phyloP scores from a whole-genome alignment of 2,888 invertebrate genomes.

The Celastrina argiolus region DNA sequence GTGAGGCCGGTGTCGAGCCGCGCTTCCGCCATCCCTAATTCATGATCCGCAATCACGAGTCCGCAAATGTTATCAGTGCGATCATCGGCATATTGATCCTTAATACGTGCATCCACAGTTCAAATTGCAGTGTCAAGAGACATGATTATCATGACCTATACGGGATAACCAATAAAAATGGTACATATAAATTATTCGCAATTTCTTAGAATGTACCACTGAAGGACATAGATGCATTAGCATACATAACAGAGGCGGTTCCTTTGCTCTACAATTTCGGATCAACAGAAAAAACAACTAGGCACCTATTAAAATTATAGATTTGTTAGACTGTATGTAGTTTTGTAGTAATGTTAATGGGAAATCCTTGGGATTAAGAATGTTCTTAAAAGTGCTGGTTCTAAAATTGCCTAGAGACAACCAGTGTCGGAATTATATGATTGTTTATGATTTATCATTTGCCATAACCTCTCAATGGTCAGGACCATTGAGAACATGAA shows the following conservation, averaged over 20 bases:
- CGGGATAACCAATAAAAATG: background rate
- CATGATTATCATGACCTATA: conserved; percentile 10
- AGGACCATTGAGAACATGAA: too few relatives aligned
- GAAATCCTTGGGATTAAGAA: too few relatives aligned
- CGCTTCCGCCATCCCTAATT: conserved; percentile 38
- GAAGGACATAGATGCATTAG: background rate
- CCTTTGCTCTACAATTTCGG: too few relatives aligned
- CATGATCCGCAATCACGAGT: conserved; percentile 39
- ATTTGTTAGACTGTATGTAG: too few relatives aligned
- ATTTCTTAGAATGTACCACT: background rate
- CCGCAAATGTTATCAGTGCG: conserved; percentile 31
- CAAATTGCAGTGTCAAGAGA: background rate
- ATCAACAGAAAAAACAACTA: too few relatives aligned
- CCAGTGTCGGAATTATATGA: too few relatives aligned
- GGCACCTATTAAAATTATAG: too few relatives aligned
- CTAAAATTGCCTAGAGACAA: too few relatives aligned
- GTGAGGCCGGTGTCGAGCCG: conserved; percentile 33
- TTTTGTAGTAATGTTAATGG: too few relatives aligned
- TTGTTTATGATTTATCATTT: too few relatives aligned
- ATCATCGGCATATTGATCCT: conserved; percentile 1
- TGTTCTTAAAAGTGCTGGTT: too few relatives aligned
- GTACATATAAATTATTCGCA: background rate
- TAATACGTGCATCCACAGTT: background rate
- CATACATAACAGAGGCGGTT: background rate
- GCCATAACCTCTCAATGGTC: too few relatives aligned